phyloP scores from a whole-genome alignment of 1,140 invertebrate species.

The Panagrolaimus sp. region DNA sequence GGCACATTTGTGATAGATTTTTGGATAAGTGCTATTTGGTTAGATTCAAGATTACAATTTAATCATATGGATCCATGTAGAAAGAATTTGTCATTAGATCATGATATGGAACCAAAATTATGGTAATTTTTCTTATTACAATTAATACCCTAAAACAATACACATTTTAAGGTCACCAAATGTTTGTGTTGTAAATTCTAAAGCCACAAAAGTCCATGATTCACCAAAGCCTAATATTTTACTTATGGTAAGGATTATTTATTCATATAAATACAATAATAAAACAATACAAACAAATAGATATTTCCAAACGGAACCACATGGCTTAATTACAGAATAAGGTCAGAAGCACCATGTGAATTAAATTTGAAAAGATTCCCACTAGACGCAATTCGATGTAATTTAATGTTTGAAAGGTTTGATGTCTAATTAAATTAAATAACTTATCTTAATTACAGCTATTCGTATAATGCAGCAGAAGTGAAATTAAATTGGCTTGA shows the following conservation, averaged over 20 bases:
- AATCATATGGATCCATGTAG: conserved; percentile 52
- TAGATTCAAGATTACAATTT: conserved; percentile 48
- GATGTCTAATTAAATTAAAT: no score
- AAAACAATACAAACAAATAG: conserved; percentile 20
- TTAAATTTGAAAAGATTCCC: conserved; percentile 55
- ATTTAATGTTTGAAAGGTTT: conserved; percentile 48
- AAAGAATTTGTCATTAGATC: conserved; percentile 52
- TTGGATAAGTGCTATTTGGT: conserved; percentile 57
- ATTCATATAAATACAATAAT: background rate
- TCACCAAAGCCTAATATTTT: conserved; percentile 58
- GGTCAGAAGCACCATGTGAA: conserved; percentile 54
- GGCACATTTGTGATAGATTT: conserved; percentile 57
- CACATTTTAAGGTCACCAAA: conserved; percentile 44
- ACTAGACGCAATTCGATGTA: conserved; percentile 48
- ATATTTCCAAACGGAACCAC: conserved; percentile 57
- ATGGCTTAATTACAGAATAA: conserved; percentile 56
- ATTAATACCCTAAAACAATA: background rate
- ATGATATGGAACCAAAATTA: conserved; percentile 56
- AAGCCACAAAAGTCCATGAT: conserved; percentile 52
- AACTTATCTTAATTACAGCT: conserved; percentile 8
- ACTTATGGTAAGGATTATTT: conserved; percentile 41
- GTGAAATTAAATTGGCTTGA: conserved; percentile 51
- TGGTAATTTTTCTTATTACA: conserved; percentile 36
- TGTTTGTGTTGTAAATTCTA: conserved; percentile 56
- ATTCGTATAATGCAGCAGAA: conserved; percentile 56